Conservation (phyloP, 2,888 invertebrate genomes). For the Cryptocephalus moraei region DNA sequence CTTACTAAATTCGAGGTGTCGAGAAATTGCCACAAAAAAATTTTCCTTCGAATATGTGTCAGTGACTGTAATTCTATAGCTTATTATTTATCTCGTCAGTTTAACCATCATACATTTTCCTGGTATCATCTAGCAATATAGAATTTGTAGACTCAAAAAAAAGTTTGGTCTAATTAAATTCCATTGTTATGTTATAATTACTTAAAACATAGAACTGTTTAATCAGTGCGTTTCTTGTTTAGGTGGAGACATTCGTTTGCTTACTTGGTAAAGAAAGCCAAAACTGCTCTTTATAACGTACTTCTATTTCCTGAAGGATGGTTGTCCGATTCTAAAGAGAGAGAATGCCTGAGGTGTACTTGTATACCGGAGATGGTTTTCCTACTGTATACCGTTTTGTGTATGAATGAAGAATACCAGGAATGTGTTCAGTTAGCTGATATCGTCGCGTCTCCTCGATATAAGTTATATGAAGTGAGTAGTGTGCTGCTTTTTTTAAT, state of each 20-base stretch:
- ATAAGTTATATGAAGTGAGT: conserved; percentile 65
- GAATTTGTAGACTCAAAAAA: too few relatives aligned
- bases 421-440: conserved; percentile 72
- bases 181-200: too few relatives aligned
- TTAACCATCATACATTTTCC: too few relatives aligned
- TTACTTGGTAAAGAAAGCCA: conserved; percentile 52
- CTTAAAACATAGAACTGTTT: too few relatives aligned
- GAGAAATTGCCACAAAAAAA: too few relatives aligned
- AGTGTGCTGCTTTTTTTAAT: not conserved
- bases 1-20: too few relatives aligned
- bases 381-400: conserved; percentile 69
- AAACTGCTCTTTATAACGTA: conserved; percentile 74
- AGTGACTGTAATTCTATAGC: too few relatives aligned
- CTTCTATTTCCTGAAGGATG: conserved; percentile 84
- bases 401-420: conserved; percentile 63
- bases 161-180: too few relatives aligned
- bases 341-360: conserved; percentile 56
- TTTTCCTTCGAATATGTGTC: too few relatives aligned
- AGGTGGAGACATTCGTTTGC: conserved; percentile 40
- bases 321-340: conserved; percentile 60
- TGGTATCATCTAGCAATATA: too few relatives aligned
- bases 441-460: conserved; percentile 67
- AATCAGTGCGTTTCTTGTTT: conserved; percentile 3
- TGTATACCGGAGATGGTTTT: conserved; percentile 78
- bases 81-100: too few relatives aligned